A percentile compares a stretch with the other conserved stretches of the same genome.
Conservation (phyloP, 2,113 vertebrate genomes). For the Gila orcuttii region DNA sequence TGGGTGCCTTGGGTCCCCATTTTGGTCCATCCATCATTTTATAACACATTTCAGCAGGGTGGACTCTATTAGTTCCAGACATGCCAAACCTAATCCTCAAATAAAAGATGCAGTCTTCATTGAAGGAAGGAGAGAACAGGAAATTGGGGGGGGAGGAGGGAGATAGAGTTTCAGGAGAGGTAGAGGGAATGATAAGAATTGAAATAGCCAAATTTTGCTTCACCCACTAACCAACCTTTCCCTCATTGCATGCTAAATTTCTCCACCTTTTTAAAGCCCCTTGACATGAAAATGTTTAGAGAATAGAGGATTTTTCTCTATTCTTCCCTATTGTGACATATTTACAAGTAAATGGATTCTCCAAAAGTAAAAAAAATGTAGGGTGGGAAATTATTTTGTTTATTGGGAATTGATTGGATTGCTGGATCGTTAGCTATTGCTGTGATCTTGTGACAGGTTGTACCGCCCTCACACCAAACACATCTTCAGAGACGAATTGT, state of each 20-base stretch:
- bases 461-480: too few relatives aligned
- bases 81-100: slow-evolving; percentile 53
- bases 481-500: too few relatives aligned
- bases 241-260: slow-evolving; percentile 3
- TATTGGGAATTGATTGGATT: too few relatives aligned
- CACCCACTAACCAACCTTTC: slow-evolving; percentile 61
- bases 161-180: slow-evolving; percentile 71
- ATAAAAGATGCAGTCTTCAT: slow-evolving; percentile 12
- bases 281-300: too few relatives aligned
- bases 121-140: slow-evolving; percentile 33
- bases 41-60: slow-evolving; percentile 56
- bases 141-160: slow-evolving; percentile 58
- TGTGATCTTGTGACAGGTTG: too few relatives aligned
- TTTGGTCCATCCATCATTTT: slow-evolving; percentile 42
- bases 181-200: slow-evolving; percentile 63
- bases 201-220: slow-evolving; percentile 57
- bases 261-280: too few relatives aligned
- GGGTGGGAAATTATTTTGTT: too few relatives aligned
- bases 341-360: too few relatives aligned
- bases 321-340: too few relatives aligned
- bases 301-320: too few relatives aligned
- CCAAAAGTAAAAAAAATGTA: too few relatives aligned
- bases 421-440: too few relatives aligned
- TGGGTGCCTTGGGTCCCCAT: slow-evolving; percentile 17
- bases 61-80: slow-evolving; percentile 59